These are phyloP conservation scores for Channa argus DNA, from an alignment of 2,113 vertebrate species.

Conservation along the genomic window DNA sequence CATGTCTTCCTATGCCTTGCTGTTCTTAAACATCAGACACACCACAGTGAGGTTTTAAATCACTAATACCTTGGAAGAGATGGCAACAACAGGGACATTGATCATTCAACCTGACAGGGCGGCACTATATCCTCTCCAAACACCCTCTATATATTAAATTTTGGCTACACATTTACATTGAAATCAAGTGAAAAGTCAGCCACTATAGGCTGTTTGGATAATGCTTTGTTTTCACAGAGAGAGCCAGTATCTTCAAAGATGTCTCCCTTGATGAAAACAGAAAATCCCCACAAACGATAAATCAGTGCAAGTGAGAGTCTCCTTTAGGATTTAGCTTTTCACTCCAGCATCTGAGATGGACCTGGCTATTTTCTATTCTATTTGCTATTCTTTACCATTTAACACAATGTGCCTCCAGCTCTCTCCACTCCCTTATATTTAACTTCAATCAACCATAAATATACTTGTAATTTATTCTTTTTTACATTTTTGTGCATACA, in stretches of 20 bases:
- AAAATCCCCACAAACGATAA: slow-evolving; percentile 29
- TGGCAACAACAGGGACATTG: slow-evolving; percentile 30
- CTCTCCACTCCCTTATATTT: slow-evolving; percentile 6
- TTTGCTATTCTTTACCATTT: slow-evolving; percentile 35
- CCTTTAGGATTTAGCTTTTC: slow-evolving; percentile 47
- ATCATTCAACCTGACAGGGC: slow-evolving; percentile 39
- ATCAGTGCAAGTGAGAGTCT: slow-evolving; percentile 35
- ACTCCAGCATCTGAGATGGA: slow-evolving; percentile 36
- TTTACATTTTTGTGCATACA: slow-evolving; percentile 18
- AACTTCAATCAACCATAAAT: slow-evolving; percentile 19
- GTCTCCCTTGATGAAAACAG: slow-evolving; percentile 3
- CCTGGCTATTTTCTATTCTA: slow-evolving; percentile 4
- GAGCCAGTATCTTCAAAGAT: slow-evolving; percentile 10
- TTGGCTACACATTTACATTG: slow-evolving; percentile 31
- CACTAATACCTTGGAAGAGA: slow-evolving; percentile 33
- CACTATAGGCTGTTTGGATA: slow-evolving; percentile 25
- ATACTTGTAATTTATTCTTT: slow-evolving; percentile 28
- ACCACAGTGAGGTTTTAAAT: slow-evolving; percentile 37
- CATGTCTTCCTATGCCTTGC: slow-evolving; percentile 32
- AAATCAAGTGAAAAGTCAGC: slow-evolving; percentile 26
- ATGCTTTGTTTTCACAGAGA: slow-evolving; percentile 22
- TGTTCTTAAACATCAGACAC: slow-evolving; percentile 42
- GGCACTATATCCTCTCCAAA: slow-evolving; percentile 26
- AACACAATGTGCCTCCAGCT: slow-evolving; percentile 34
- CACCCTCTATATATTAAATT: slow-evolving; percentile 36